A percentile compares a stretch with the other conserved stretches of the same genome.
Conservation (phyloP, 2,797 vertebrate genomes). For the Enteromius viviparus region DNA sequence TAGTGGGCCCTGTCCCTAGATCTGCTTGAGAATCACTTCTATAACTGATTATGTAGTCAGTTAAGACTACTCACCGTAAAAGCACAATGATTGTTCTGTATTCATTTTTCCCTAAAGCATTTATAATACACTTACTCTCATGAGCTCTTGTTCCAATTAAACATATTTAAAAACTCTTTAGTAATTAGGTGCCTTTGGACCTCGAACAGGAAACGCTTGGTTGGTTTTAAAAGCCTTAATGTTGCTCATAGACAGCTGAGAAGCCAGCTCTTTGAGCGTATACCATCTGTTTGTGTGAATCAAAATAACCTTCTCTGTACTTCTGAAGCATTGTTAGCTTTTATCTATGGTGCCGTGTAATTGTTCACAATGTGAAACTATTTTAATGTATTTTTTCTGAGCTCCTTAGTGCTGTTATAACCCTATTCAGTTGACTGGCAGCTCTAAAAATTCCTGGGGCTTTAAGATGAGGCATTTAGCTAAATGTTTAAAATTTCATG, state of each 20-base stretch:
- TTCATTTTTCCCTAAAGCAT: background rate
- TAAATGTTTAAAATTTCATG: conserved; percentile 16
- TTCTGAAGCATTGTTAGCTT: conserved; percentile 24
- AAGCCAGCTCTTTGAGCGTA: conserved; percentile 14
- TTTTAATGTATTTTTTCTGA: background rate
- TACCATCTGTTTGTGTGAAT: conserved; percentile 47
- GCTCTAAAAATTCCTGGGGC: conserved; percentile 9
- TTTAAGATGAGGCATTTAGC: background rate
- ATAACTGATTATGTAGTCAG: background rate
- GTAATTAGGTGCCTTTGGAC: conserved; percentile 31
- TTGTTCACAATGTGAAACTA: conserved; percentile 12
- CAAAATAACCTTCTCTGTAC: conserved; percentile 20
- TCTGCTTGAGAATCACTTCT: background rate
- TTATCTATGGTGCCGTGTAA: conserved; percentile 16
- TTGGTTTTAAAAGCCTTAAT: conserved; percentile 24
- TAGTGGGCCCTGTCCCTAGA: background rate
- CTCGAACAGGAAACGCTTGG: conserved; percentile 22
- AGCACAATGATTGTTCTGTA: background rate
- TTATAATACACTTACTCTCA: background rate
- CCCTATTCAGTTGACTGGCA: background rate
- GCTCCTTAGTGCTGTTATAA: conserved; percentile 8
- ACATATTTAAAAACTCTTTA: conserved; percentile 18
- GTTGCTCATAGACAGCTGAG: conserved; percentile 22
- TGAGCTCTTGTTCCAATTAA: conserved; percentile 21
- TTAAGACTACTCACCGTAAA: background rate